Base-by-base conservation (phyloP, 2,797 vertebrate genomes). In the Melanotaenia trifasciata region DNA sequence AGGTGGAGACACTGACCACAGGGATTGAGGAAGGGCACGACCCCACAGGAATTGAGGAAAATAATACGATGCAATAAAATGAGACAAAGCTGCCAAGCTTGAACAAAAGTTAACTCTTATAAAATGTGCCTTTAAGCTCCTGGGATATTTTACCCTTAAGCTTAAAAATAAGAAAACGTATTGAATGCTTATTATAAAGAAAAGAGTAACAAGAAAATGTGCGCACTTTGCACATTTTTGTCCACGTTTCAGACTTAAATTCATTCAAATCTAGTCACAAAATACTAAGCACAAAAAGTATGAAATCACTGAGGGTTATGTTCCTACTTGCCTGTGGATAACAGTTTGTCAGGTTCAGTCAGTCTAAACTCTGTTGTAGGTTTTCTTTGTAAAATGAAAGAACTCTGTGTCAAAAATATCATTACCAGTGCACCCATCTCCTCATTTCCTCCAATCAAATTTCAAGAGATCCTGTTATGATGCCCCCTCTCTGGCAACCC, bases 381-480 rank as follows among this genome's bases (percentile, higher is more conserved):
- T 76, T 56, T 71, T 80, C 86, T 85, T 83, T 86, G 76, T 81
- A 79, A 81, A 74, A 69, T 63, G 71, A 83, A 90, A 88, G 89
- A 85, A 86, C 84, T 83, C 59, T 38, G 82, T 72, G 87, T 85
- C 36, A 87, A 89, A 91, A 91, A 91, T 85, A 88, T 92, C 87
- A 90, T 90, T 86, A 89, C 76, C 64, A 71, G 67, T 67, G 87
- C 86, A 80, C 80, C 89, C 81, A 87, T 84, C 85, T 83, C 80
- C 84, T 88, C 84, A 70, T 84, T 87, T 85, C 85, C 81, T 70
- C 77, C 38, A 26, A 68, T 80, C 80, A 72, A 56, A 84, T 81
- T 92, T 85, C 84, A 84, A 78, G 81, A 91, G 80, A 92, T 84
- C 81, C 73, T 85, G 81, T 89, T 92, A 68, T 75, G 89, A 91